phyloP scores from a whole-genome alignment of 2,797 vertebrate genomes.

The Dermochelys coriacea region DNA sequence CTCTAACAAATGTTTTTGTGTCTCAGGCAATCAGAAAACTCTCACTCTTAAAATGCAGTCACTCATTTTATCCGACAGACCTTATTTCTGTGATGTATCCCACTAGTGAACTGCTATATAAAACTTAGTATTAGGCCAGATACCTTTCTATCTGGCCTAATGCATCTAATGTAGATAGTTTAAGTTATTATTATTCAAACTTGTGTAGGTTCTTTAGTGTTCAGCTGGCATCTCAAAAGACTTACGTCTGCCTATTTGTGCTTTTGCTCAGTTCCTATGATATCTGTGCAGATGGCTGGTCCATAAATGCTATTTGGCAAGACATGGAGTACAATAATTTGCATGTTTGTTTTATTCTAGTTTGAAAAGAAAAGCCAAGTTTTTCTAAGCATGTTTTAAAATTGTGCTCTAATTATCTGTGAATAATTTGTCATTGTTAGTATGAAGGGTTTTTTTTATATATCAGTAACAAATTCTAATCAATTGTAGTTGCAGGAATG shows the following conservation, averaged over 20 bases:
- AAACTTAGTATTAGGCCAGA: background rate
- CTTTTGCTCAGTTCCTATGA: background rate
- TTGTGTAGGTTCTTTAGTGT: background rate
- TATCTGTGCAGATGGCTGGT: constrained; percentile 15
- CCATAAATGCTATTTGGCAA: background rate
- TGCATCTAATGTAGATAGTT: background rate
- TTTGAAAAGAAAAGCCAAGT: background rate
- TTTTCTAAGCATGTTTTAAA: constrained; percentile 2
- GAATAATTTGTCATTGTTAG: constrained; percentile 13
- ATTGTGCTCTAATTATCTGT: background rate
- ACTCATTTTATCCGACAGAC: background rate
- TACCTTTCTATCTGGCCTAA: background rate
- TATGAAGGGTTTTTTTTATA: background rate
- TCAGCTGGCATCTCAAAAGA: constrained; percentile 7
- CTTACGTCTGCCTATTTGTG: background rate
- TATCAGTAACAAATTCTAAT: background rate
- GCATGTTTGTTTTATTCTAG: constrained; percentile 13
- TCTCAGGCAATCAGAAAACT: background rate
- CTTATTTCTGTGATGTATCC: background rate
- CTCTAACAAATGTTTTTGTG: background rate
- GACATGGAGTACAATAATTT: background rate
- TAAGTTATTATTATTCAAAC: background rate
- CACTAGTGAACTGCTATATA: background rate
- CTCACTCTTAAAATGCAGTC: background rate
- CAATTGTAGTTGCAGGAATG: background rate